phyloP scores from a whole-genome alignment of 2,113 vertebrate species.

The Agapornis roseicollis region DNA sequence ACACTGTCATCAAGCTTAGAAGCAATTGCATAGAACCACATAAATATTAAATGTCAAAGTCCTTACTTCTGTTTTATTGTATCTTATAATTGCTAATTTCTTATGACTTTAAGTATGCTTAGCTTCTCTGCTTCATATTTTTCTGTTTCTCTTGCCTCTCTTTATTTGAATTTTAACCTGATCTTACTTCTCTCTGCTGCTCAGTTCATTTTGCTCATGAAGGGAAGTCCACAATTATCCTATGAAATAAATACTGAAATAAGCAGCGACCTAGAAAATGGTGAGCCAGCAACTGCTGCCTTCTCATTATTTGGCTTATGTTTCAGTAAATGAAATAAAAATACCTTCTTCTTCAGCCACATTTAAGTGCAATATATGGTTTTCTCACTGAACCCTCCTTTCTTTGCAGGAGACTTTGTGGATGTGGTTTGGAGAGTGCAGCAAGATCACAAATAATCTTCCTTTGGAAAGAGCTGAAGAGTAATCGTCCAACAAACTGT shows the following conservation, averaged over 20 bases:
- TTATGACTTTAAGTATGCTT: background rate
- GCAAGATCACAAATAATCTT: background rate
- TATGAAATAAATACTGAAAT: background rate
- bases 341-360: background rate
- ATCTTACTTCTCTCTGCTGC: background rate
- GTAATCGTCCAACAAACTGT: background rate
- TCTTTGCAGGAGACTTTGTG: background rate
- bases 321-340: slow-evolving; percentile 2
- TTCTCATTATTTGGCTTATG: background rate
- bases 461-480: background rate
- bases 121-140: background rate
- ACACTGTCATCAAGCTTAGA: background rate
- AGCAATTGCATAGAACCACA: background rate
- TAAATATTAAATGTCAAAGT: background rate
- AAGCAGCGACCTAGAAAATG: background rate
- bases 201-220: background rate
- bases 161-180: slow-evolving; percentile 22
- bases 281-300: background rate
- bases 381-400: background rate
- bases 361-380: background rate
- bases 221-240: background rate
- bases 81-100: slow-evolving; percentile 10
- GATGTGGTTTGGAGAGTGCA: background rate
- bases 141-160: background rate
- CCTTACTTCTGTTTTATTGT: background rate